phyloP scores from a whole-genome alignment of 2,797 vertebrate genomes.

The Syngnathus rostellatus region DNA sequence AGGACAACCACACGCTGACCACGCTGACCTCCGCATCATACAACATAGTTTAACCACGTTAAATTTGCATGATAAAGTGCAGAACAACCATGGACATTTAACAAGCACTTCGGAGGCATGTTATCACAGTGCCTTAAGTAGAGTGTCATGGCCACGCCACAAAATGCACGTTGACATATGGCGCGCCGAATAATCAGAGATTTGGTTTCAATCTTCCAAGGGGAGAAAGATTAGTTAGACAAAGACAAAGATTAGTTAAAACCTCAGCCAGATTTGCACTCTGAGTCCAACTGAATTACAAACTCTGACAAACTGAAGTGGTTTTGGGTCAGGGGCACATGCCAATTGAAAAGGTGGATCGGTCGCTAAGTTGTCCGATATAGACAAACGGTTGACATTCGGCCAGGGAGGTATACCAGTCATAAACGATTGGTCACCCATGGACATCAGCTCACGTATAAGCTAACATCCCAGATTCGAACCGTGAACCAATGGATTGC shows the following conservation, averaged over 20 bases:
- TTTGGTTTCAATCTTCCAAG: conserved; percentile 1
- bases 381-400: no score
- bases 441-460: background rate
- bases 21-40: background rate
- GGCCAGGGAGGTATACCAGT: no score
- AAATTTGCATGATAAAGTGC: background rate
- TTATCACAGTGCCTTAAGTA: background rate
- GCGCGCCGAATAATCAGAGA: background rate
- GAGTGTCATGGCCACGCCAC: no score
- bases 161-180: background rate
- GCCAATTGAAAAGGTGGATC: background rate
- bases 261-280: background rate
- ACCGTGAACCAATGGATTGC: background rate
- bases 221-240: background rate
- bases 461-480: background rate
- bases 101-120: background rate
- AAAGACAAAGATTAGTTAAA: conserved; percentile 3
- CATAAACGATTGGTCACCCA: no score
- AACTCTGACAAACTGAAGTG: background rate
- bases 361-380: background rate
- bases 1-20: background rate
- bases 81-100: background rate
- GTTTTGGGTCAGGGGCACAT: no score
- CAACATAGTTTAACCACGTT: background rate
- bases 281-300: background rate